Evolutionary conservation across 2,113 vertebrate genomes (phyloP), one percentile per base, ranked within the genome.

Genomic region (Planiliza haematocheilus): DNA sequence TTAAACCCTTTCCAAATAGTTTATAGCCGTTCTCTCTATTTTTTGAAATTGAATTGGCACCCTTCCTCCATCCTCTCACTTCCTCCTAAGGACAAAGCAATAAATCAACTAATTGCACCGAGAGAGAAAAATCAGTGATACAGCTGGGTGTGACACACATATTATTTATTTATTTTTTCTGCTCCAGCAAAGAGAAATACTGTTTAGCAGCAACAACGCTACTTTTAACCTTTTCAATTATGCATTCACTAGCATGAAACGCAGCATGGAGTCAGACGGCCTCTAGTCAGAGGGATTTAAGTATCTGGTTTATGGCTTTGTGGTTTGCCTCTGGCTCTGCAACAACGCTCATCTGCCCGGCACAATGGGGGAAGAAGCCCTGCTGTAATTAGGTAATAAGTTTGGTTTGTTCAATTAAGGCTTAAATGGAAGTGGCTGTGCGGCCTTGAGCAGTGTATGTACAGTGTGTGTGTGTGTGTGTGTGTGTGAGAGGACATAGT

Each of bases 191-290:
- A n/a, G 13, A 30, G 24, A 30, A 30, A 30, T 30, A 3, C 24
- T 52, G 14, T 30, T 18, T 42, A 34, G 12, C 21, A 50, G 45
- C 57, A 60, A 20, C 14, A 9, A 59, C 56, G 48, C 7, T 17
- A 70, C 62, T 46, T 67, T 61, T 56, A 48, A 81, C 70, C 74
- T 82, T 75, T 69, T 72, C 34, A 79, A 86, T 72, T 24, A 77
- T 87, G 53, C 38, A 79, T 73, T 41, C 37, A 71, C 30, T 61
- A 53, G 52, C 69, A 76, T 12, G 61, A 45, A 43, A 66, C 3
- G 51, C 53, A 52, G 38, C 68, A 79, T 36, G 39, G 37, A 56
- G 38, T 30, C 17, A 39, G 55, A 49, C 43, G 16, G 71, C 12
- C 60, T 65, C 58, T 46, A 84, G 59, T 66, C 65, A 66, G 59